Conservation (phyloP, 37 sponge, comb jelly and placozoan species). For the Chondrilla cf. caribensis region DNA sequence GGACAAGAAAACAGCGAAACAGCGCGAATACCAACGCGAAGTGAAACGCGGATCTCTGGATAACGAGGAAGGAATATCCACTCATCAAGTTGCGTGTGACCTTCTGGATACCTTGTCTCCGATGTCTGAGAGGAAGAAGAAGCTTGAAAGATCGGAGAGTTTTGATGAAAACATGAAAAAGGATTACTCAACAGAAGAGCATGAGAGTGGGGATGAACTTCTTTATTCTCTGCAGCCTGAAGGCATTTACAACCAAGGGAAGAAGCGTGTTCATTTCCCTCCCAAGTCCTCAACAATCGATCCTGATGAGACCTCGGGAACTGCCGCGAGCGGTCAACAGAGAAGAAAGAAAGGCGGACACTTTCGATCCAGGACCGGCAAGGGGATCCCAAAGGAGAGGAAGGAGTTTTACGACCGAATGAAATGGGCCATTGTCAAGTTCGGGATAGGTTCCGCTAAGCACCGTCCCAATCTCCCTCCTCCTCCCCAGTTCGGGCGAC, state of each 20-base stretch:
- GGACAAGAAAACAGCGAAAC: too few species aligned
- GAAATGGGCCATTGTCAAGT: not conserved
- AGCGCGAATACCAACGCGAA: not conserved
- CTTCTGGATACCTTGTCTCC: not conserved
- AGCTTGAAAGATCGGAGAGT: not conserved
- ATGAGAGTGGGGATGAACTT: not conserved
- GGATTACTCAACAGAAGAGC: not conserved
- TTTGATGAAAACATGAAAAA: not conserved
- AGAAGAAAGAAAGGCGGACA: not conserved
- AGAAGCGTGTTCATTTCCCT: too few species aligned
- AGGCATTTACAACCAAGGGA: too few species aligned
- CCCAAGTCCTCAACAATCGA: too few species aligned
- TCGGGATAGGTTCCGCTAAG: not conserved
- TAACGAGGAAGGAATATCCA: not conserved
- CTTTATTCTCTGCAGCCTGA: too few species aligned
- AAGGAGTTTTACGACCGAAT: not conserved
- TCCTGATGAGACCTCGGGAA: too few species aligned
- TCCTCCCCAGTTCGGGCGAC: not conserved
- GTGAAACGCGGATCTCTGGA: not conserved
- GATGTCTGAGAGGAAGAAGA: not conserved
- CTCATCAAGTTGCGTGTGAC: not conserved
- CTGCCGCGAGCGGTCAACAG: too few species aligned
- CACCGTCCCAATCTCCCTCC: not conserved
- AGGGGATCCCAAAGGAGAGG: not conserved
- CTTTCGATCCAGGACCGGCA: not conserved